A percentile compares a stretch with the other conserved stretches of the same genome.
phyloP scores from a whole-genome alignment of 2,113 vertebrate species.

The Stegastes partitus region DNA sequence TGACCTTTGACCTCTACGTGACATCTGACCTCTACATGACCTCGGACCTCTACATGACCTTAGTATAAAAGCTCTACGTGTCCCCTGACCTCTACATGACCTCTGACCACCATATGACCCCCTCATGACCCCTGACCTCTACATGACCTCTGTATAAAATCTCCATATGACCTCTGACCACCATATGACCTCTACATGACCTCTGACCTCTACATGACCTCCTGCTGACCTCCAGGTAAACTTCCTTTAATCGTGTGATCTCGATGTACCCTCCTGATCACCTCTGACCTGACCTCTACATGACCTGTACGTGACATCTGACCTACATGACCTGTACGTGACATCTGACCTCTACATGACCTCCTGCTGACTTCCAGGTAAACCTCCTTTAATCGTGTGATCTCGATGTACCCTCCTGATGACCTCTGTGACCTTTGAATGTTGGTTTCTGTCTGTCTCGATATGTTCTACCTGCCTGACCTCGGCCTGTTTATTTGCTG shows the following conservation, averaged over 20 bases:
- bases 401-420: too few relatives aligned
- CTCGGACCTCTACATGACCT: background rate
- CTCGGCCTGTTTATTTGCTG: background rate
- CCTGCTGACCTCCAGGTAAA: too few relatives aligned
- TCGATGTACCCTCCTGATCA: background rate
- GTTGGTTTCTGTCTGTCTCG: slow-evolving; percentile 28
- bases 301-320: background rate
- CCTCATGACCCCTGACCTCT: too few relatives aligned
- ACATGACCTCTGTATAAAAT: background rate
- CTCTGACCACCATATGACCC: background rate
- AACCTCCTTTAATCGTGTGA: too few relatives aligned
- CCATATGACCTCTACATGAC: slow-evolving; percentile 18
- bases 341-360: background rate
- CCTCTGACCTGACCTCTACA: slow-evolving; percentile 9
- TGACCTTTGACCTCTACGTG: background rate
- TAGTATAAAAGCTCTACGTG: too few relatives aligned
- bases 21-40: background rate
- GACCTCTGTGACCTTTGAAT: slow-evolving; percentile 24
- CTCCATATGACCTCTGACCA: background rate
- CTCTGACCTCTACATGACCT: background rate
- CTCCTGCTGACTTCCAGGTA: too few relatives aligned
- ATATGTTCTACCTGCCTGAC: slow-evolving; percentile 24
- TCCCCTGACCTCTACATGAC: background rate
- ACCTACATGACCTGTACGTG: slow-evolving; percentile 4
- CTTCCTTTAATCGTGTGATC: too few relatives aligned